These are phyloP conservation scores for Diaphora mendica DNA, from an alignment of 2,888 invertebrate species.

Conservation along the genomic window DNA sequence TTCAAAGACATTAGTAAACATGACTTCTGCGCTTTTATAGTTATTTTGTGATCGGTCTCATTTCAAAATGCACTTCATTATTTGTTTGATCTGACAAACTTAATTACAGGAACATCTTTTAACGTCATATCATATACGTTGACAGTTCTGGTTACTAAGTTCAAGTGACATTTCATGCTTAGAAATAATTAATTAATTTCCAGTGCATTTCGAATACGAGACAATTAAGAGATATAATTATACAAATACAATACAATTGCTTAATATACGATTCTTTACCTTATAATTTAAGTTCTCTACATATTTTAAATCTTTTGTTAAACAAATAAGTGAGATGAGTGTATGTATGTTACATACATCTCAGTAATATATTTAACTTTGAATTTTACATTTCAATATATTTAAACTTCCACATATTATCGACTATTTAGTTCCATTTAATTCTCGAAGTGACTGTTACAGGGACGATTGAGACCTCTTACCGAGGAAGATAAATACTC, in stretches of 20 bases:
- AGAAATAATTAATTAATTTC: not conserved
- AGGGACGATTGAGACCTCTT: too few relatives aligned
- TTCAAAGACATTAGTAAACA: not conserved
- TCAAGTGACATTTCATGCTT: not conserved
- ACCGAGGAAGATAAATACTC: not conserved
- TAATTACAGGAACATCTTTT: conserved; percentile 37
- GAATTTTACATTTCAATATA: too few relatives aligned
- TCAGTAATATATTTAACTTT: too few relatives aligned
- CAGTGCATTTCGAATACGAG: not conserved
- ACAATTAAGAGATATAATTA: not conserved
- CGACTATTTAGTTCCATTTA: too few relatives aligned
- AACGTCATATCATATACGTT: conserved; percentile 19
- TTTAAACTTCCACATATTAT: too few relatives aligned
- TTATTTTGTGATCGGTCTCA: conserved; percentile 15
- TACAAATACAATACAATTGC: not conserved
- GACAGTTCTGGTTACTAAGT: conserved; percentile 15
- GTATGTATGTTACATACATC: too few relatives aligned
- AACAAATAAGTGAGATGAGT: too few relatives aligned
- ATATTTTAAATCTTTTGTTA: too few relatives aligned
- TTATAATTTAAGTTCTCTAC: too few relatives aligned
- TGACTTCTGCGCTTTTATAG: conserved; percentile 10
- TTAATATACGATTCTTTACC: not conserved
- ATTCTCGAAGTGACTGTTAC: too few relatives aligned
- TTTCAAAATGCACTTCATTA: conserved; percentile 35
- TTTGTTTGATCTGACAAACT: conserved; percentile 31